phyloP scores from a whole-genome alignment of 1,140 invertebrate species.

The Melipona quadrifasciata region DNA sequence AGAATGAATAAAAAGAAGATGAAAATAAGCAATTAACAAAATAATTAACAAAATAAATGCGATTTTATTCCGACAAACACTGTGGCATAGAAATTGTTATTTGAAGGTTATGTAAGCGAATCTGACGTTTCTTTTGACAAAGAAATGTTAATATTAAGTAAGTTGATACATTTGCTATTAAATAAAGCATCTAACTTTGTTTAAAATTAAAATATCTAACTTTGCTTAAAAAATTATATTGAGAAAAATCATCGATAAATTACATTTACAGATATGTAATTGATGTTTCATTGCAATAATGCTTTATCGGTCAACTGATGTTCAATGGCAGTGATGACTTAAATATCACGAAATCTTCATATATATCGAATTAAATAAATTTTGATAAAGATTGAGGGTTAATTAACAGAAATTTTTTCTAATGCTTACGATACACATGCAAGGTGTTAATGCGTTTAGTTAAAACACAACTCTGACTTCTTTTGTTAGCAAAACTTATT shows the following conservation, averaged over 20 bases:
- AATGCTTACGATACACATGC: background rate
- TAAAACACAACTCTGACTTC: background rate
- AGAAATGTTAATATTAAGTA: no score
- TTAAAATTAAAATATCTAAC: no score
- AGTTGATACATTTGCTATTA: no score
- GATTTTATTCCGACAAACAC: background rate
- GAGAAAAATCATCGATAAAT: background rate
- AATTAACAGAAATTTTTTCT: background rate
- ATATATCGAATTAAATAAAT: background rate
- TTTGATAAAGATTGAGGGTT: background rate
- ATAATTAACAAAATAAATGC: background rate
- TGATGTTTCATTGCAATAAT: background rate
- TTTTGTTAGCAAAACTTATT: background rate
- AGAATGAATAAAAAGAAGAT: background rate
- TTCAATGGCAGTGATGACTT: background rate
- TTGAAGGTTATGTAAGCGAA: background rate
- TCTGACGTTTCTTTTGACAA: background rate
- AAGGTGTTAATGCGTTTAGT: background rate
- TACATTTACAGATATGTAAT: background rate
- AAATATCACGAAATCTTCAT: background rate
- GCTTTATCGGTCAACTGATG: background rate
- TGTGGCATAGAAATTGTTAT: background rate
- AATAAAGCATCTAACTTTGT: no score
- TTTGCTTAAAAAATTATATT: background rate
- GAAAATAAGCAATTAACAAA: background rate